A percentile compares a stretch with the other conserved stretches of the same genome.
These are phyloP conservation scores for Daktulosphaira vitifoliae DNA, from an alignment of 1,140 invertebrate genomes.

Conservation along the genomic window DNA sequence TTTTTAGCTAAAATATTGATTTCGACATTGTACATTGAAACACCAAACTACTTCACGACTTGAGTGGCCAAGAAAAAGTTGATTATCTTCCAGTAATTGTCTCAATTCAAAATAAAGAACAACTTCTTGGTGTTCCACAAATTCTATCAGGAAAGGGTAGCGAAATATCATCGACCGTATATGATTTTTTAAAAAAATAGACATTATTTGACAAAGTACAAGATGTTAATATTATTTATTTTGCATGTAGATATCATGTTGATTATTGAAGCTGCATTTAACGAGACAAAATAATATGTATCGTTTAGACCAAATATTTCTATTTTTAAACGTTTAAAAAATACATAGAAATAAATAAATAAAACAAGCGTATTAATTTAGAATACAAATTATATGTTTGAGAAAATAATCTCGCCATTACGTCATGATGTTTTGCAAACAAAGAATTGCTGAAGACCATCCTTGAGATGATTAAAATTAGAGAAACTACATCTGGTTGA, in stretches of 20 bases:
- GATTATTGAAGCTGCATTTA: no score
- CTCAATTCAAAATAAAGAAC: neutral
- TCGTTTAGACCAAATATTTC: neutral
- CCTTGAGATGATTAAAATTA: no score
- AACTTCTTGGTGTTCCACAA: conserved; percentile 21
- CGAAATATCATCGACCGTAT: neutral
- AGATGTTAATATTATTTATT: no score
- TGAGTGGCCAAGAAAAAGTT: conserved; percentile 24
- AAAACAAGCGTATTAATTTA: no score
- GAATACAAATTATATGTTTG: no score
- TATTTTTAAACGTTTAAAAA: neutral
- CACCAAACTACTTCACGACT: conserved; percentile 37
- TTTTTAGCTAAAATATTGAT: neutral
- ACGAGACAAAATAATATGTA: no score
- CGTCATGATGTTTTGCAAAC: no score
- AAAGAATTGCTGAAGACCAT: no score
- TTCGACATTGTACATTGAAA: conserved; percentile 36
- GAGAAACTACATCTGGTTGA: conserved; percentile 25
- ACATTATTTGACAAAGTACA: conserved; percentile 31
- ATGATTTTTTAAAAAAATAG: conserved; percentile 2
- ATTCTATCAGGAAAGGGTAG: neutral
- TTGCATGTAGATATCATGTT: no score
- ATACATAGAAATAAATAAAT: no score
- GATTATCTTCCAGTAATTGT: conserved; percentile 15
- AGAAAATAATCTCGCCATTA: no score